A percentile compares a stretch with the other conserved stretches of the same genome.
These are phyloP conservation scores for Austrolebias charrua DNA, from an alignment of 2,797 vertebrate genomes.

Conservation along the genomic window DNA sequence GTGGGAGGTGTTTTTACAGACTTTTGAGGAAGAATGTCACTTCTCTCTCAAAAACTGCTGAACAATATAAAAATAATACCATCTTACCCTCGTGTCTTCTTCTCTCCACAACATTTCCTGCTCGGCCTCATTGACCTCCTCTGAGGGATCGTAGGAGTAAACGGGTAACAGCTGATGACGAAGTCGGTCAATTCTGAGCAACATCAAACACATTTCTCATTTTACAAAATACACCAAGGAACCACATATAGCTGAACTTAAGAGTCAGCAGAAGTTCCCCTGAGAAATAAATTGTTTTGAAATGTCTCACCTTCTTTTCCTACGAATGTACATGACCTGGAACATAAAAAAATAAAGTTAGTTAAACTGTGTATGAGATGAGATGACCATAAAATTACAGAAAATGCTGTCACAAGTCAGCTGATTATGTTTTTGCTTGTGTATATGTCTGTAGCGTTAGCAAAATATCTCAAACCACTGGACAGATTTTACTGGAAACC, in stretches of 20 bases:
- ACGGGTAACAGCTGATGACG: conserved; percentile 93
- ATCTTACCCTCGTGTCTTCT: conserved; percentile 86
- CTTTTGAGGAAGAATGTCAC: too few species aligned
- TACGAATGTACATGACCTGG: conserved; percentile 81
- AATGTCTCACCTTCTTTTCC: conserved; percentile 73
- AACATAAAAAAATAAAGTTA: conserved; percentile 43
- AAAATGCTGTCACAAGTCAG: too few species aligned
- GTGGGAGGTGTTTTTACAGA: too few species aligned
- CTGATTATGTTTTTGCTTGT: too few species aligned
- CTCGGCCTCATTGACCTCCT: conserved; percentile 91
- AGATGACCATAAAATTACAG: too few species aligned
- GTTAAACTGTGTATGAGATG: too few species aligned
- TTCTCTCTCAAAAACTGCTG: too few species aligned
- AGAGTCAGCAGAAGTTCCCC: background rate
- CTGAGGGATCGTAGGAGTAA: conserved; percentile 92
- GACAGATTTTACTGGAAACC: too few species aligned
- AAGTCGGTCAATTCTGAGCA: conserved; percentile 86
- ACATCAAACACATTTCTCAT: background rate
- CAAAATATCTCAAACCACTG: too few species aligned
- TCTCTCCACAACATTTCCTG: conserved; percentile 89
- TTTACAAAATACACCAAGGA: background rate
- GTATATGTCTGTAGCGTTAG: too few species aligned
- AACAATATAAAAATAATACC: background rate
- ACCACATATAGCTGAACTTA: background rate
- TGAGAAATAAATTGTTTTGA: background rate